Conservation (phyloP, 2,888 invertebrate genomes). For the Pammene fasciana region DNA sequence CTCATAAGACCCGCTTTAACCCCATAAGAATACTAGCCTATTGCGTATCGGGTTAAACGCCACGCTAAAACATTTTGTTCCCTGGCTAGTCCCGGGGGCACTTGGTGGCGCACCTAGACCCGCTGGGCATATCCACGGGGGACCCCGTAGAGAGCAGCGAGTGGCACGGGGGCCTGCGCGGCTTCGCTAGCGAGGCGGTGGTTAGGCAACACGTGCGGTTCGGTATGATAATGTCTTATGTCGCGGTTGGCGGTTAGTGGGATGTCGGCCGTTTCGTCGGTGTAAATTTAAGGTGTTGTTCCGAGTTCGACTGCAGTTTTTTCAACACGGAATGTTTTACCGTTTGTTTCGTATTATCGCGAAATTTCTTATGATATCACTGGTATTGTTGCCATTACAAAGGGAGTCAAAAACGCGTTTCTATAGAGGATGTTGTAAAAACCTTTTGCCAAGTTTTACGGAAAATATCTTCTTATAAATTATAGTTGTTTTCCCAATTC, state of each 20-base stretch:
- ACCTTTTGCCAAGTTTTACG: too few species aligned
- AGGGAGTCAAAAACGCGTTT: too few species aligned
- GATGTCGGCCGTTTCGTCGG: slow-evolving; percentile 49
- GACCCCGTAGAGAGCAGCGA: slow-evolving; percentile 82
- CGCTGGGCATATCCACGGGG: slow-evolving; percentile 93
- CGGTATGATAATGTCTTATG: slow-evolving; percentile 66
- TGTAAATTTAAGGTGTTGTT: slow-evolving; percentile 4
- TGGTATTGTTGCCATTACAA: too few species aligned
- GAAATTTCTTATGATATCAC: too few species aligned
- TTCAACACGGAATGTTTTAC: background rate
- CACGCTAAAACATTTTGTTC: slow-evolving; percentile 13
- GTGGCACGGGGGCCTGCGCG: slow-evolving; percentile 79
- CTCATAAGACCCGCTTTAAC: too few species aligned
- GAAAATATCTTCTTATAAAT: too few species aligned
- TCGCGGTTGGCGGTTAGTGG: slow-evolving; percentile 62
- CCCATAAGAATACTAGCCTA: too few species aligned
- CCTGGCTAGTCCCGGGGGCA: slow-evolving; percentile 92
- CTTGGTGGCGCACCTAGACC: slow-evolving; percentile 96
- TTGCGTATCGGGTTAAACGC: background rate
- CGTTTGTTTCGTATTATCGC: too few species aligned
- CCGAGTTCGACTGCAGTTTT: background rate
- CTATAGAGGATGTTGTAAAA: too few species aligned
- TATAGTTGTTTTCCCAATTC: too few species aligned
- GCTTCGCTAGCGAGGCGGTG: slow-evolving; percentile 80
- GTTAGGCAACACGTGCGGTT: slow-evolving; percentile 82